These are phyloP conservation scores for Chydorus sphaericus DNA, from an alignment of 2,888 invertebrate genomes.

Conservation along the genomic window DNA sequence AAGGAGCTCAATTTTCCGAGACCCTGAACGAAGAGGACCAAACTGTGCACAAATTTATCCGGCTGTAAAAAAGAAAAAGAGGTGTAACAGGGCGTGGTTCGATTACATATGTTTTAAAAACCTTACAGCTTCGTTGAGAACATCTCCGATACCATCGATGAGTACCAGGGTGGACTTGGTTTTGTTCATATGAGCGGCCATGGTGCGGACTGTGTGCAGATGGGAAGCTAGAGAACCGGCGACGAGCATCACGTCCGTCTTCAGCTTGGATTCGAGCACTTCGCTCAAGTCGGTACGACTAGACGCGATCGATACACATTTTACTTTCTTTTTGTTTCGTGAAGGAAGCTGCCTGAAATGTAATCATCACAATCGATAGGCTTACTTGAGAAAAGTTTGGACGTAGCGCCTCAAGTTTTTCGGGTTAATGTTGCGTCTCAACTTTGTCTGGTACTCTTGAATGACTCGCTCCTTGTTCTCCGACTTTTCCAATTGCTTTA, in stretches of 20 bases:
- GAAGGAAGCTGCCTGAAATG: too few relatives aligned
- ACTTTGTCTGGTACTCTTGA: conserved; percentile 55
- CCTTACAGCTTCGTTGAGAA: conserved; percentile 65
- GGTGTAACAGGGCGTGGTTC: background rate
- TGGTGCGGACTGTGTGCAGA: conserved; percentile 60
- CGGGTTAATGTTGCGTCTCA: conserved; percentile 56
- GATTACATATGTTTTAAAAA: background rate
- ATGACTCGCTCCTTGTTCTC: conserved; percentile 59
- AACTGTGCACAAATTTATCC: conserved; percentile 68
- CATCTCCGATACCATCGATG: conserved; percentile 74
- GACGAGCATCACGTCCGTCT: conserved; percentile 62
- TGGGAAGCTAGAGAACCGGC: conserved; percentile 66
- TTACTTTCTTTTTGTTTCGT: background rate
- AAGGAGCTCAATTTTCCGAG: conserved; percentile 68
- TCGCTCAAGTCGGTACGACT: conserved; percentile 53
- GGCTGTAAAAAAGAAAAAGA: conserved; percentile 43
- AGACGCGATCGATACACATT: conserved; percentile 19
- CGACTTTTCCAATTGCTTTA: conserved; percentile 39
- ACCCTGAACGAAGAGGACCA: conserved; percentile 77
- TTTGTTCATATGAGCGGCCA: conserved; percentile 62
- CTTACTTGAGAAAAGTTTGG: conserved; percentile 67
- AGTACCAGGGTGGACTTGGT: conserved; percentile 68
- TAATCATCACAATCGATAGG: too few relatives aligned
- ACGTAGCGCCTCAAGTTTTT: conserved; percentile 69
- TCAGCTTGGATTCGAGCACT: conserved; percentile 42